phyloP scores from a whole-genome alignment of 2,113 vertebrate genomes.

The Ochotona curzoniae region DNA sequence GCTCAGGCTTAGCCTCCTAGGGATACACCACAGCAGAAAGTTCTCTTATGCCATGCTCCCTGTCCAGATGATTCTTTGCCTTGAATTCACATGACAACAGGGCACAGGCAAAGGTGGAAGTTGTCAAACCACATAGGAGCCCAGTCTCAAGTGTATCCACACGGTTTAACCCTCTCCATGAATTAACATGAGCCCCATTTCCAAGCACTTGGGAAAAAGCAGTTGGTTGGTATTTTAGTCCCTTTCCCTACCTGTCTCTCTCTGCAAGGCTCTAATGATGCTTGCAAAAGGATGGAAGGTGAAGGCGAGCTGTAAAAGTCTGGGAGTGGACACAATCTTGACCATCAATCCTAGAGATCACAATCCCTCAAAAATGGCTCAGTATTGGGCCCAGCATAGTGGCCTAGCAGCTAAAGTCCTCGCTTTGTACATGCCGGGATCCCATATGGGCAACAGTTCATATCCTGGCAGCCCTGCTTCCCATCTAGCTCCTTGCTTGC shows the following conservation, averaged over 20 bases:
- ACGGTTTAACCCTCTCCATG: background rate
- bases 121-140: background rate
- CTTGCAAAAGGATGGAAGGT: background rate
- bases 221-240: background rate
- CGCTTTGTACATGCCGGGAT: no score
- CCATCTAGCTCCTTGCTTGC: no score
- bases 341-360: background rate
- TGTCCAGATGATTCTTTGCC: background rate
- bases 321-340: background rate
- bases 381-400: no score
- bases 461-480: no score
- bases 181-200: background rate
- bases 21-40: background rate
- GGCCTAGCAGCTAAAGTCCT: no score
- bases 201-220: background rate
- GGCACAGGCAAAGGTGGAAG: background rate
- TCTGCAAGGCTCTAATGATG: background rate
- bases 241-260: background rate
- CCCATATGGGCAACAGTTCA: no score
- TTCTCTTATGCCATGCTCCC: background rate
- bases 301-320: background rate
- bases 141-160: background rate
- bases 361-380: background rate
- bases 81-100: background rate
- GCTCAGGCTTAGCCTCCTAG: background rate